Conservation (phyloP, 2,888 invertebrate genomes). For the Tinea pellionella region DNA sequence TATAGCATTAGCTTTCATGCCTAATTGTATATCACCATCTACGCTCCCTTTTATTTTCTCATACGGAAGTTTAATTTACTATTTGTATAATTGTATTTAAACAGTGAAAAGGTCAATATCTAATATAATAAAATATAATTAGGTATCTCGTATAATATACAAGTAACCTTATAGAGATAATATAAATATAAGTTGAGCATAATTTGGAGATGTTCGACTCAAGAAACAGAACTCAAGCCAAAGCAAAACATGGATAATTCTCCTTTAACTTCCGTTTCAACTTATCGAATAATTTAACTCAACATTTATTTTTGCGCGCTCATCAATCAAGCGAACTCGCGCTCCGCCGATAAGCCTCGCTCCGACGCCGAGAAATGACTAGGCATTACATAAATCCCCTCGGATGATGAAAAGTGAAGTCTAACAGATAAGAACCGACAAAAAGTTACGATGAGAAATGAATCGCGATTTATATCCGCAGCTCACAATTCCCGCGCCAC, state of each 20-base stretch:
- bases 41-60: not conserved
- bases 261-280: conserved; percentile 72
- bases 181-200: not conserved
- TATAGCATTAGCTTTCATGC: conserved; percentile 63
- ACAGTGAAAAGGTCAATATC: no score
- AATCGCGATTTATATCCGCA: conserved; percentile 68
- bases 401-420: conserved; percentile 72
- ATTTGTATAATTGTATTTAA: not conserved
- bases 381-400: conserved; percentile 72
- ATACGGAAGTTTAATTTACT: not conserved
- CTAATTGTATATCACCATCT: conserved; percentile 46
- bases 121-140: no score
- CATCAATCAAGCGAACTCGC: conserved; percentile 69
- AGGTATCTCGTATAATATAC: no score
- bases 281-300: conserved; percentile 73
- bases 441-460: conserved; percentile 72
- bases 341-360: conserved; percentile 64
- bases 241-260: conserved; percentile 71
- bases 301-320: conserved; percentile 72
- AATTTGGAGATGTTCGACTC: not conserved
- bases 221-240: conserved; percentile 20
- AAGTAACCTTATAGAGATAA: no score
- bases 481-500: conserved; percentile 39
- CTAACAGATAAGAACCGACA: conserved; percentile 72
- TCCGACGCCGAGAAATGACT: conserved; percentile 72